A percentile compares a stretch with the other conserved stretches of the same genome.
phyloP scores from a whole-genome alignment of 1,140 invertebrate genomes.

The Aphelinus certus region DNA sequence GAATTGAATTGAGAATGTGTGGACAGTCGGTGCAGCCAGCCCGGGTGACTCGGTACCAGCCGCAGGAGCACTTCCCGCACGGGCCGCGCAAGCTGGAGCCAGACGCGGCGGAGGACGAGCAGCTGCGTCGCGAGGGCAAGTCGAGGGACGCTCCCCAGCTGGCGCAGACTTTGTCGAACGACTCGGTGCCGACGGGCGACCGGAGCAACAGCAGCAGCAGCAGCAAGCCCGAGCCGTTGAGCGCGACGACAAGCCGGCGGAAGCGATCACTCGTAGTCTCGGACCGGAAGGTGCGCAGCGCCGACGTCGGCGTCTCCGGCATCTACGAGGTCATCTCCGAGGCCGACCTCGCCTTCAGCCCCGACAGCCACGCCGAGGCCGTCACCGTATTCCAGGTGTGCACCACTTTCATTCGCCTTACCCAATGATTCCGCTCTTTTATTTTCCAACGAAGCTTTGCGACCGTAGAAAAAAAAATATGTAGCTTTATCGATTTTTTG shows the following conservation, averaged over 20 bases:
- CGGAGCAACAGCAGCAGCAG: not conserved
- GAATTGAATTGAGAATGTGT: not conserved
- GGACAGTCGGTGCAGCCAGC: constrained; percentile 61
- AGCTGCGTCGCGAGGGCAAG: constrained; percentile 22
- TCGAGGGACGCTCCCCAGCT: constrained; percentile 9
- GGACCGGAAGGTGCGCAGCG: constrained; percentile 79
- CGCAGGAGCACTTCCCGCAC: constrained; percentile 81
- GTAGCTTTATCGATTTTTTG: too few relatives aligned
- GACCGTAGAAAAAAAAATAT: too few relatives aligned
- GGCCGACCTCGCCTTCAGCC: constrained; percentile 90
- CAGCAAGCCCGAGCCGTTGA: constrained; percentile 27
- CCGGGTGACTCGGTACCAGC: constrained; percentile 64
- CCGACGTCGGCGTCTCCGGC: constrained; percentile 86
- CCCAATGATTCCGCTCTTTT: too few relatives aligned
- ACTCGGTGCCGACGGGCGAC: not conserved
- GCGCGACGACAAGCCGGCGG: constrained; percentile 57
- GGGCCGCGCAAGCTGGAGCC: constrained; percentile 78
- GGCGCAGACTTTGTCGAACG: not conserved
- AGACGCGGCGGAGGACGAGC: constrained; percentile 47
- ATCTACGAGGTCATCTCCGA: constrained; percentile 92
- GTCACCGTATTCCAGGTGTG: constrained; percentile 78
- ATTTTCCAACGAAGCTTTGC: too few relatives aligned
- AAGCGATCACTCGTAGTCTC: constrained; percentile 76
- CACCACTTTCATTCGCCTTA: not conserved
- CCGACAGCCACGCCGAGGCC: constrained; percentile 79